Evolutionary conservation across 2,113 vertebrate genomes (phyloP).

Genomic region (Dolichallabes microphthalmus): DNA sequence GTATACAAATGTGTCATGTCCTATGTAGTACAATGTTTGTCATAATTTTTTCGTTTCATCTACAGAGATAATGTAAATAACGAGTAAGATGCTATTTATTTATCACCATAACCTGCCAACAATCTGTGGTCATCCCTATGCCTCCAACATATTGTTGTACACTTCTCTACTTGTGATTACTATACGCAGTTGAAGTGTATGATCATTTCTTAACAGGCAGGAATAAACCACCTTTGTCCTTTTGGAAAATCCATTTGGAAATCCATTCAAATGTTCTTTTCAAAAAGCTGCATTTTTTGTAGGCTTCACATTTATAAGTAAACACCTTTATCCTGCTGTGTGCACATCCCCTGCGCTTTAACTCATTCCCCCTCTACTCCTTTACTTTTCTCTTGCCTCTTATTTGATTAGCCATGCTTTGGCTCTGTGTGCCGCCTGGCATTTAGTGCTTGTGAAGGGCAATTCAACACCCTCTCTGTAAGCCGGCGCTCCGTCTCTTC

Average conservation of each 20-base stretch:
- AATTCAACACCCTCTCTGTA: constrained; percentile 44
- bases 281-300: constrained; percentile 7
- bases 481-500: constrained; percentile 19
- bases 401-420: constrained; percentile 54
- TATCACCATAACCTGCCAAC: neutral
- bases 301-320: constrained; percentile 22
- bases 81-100: too few relatives aligned
- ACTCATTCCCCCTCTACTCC: constrained; percentile 41
- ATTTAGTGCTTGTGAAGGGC: constrained; percentile 44
- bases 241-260: neutral
- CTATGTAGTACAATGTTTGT: neutral
- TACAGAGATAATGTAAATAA: neutral
- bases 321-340: constrained; percentile 2
- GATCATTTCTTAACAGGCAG: neutral
- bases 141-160: neutral
- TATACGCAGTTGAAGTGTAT: neutral
- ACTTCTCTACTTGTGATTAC: too few relatives aligned
- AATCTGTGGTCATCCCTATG: neutral
- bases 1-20: neutral
- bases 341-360: constrained; percentile 25
- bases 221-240: neutral
- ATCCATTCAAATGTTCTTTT: neutral
- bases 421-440: constrained; percentile 31
- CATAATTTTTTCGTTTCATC: too few relatives aligned
- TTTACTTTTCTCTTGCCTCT: constrained; percentile 44